phyloP scores from a whole-genome alignment of 2,888 invertebrate species.

The Tipula confusa region DNA sequence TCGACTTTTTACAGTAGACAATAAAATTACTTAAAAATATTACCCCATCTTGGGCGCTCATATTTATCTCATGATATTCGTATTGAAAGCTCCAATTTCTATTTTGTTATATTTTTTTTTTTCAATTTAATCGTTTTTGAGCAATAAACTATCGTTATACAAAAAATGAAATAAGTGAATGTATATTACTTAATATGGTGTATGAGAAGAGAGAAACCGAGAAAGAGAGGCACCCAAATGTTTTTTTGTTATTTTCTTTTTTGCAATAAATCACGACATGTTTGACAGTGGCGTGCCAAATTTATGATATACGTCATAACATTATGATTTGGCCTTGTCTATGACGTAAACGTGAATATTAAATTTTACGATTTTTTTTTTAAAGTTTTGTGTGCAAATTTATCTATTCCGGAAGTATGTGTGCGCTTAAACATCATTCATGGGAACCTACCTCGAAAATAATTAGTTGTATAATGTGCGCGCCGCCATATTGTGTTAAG shows the following conservation, averaged over 20 bases:
- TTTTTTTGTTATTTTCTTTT: not conserved
- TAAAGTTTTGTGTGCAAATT: not conserved
- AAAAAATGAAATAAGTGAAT: conserved; percentile 15
- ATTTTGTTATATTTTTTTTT: not conserved
- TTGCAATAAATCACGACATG: not conserved
- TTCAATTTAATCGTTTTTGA: not conserved
- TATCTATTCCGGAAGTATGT: not conserved
- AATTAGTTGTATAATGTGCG: not conserved
- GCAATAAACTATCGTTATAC: not conserved
- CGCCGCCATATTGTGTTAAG: not conserved
- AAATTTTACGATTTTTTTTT: not conserved
- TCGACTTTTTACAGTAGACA: not conserved
- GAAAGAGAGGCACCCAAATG: too few species aligned
- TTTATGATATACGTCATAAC: not conserved
- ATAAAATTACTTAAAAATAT: not conserved
- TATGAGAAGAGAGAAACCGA: not conserved
- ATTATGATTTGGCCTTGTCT: not conserved
- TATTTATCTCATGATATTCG: not conserved
- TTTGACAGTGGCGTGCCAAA: not conserved
- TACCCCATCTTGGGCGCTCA: not conserved
- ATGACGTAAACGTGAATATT: not conserved
- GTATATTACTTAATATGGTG: not conserved
- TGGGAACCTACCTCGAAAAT: not conserved
- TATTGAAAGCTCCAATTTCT: not conserved
- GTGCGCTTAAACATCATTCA: not conserved